phyloP scores from a whole-genome alignment of 2,888 invertebrate genomes.

The Cactoblastis cactorum region DNA sequence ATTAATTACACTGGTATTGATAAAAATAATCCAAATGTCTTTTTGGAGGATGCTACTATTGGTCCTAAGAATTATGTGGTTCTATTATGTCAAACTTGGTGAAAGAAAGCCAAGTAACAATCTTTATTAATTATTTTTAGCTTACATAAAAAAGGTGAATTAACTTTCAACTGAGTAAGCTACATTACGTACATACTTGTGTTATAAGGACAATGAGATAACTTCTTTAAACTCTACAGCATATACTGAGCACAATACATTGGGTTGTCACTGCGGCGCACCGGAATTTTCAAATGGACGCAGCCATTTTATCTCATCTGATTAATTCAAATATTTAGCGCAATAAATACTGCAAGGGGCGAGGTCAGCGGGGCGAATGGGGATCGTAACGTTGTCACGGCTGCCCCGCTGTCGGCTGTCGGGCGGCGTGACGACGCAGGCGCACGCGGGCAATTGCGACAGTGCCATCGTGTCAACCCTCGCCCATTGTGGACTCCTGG shows the following conservation, averaged over 20 bases:
- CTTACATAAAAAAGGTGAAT: no score
- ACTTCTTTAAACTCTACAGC: slow-evolving; percentile 60
- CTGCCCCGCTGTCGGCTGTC: slow-evolving; percentile 32
- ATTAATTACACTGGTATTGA: no score
- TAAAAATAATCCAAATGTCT: no score
- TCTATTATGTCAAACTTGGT: no score
- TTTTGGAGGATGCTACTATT: no score
- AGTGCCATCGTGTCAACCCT: slow-evolving; percentile 53
- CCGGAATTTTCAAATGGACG: slow-evolving; percentile 73
- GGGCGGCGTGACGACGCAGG: slow-evolving; percentile 38
- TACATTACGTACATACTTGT: slow-evolving; percentile 28
- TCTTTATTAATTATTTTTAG: no score
- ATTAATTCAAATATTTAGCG: slow-evolving; percentile 79
- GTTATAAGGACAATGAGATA: slow-evolving; percentile 49
- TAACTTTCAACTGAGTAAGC: slow-evolving; percentile 18
- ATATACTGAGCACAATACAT: slow-evolving; percentile 74
- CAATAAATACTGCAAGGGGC: slow-evolving; percentile 64
- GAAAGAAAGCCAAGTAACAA: no score
- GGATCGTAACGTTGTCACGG: slow-evolving; percentile 29
- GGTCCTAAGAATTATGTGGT: no score
- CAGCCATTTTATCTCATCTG: slow-evolving; percentile 75
- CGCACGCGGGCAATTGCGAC: slow-evolving; percentile 58
- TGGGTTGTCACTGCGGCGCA: slow-evolving; percentile 74
- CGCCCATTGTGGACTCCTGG: slow-evolving; percentile 49
- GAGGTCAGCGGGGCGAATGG: slow-evolving; percentile 34